These are phyloP conservation scores for Tortricodes alternella DNA, from an alignment of 2,888 invertebrate species.

Conservation along the genomic window DNA sequence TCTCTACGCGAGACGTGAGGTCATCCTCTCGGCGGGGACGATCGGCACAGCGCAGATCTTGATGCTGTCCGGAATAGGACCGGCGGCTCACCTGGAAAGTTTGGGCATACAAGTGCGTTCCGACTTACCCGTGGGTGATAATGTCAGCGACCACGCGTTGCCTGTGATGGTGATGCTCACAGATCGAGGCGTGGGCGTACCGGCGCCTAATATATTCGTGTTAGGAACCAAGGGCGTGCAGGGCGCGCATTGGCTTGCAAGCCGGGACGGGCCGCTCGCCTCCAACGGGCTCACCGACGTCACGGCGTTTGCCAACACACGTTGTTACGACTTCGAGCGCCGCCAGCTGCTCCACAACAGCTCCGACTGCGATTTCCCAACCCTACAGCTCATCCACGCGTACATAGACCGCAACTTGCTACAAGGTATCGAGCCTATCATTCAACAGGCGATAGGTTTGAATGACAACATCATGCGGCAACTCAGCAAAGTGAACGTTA, in stretches of 20 bases:
- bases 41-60: conserved; percentile 60
- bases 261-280: conserved; percentile 46
- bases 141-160: conserved; percentile 56
- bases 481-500: conserved; percentile 41
- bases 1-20: conserved; percentile 52
- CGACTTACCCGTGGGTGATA: conserved; percentile 56
- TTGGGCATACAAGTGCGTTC: conserved; percentile 46
- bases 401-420: conserved; percentile 45
- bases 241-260: conserved; percentile 38
- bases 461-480: conserved; percentile 43
- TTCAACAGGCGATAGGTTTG: conserved; percentile 38
- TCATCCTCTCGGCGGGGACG: conserved; percentile 61
- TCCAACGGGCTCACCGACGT: conserved; percentile 57
- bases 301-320: conserved; percentile 50
- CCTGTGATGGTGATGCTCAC: conserved; percentile 46
- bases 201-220: conserved; percentile 17
- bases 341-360: conserved; percentile 41
- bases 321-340: conserved; percentile 50
- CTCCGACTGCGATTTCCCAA: conserved; percentile 53
- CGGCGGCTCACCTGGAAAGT: conserved; percentile 45
- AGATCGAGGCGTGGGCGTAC: conserved; percentile 35
- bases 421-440: conserved; percentile 31
- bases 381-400: conserved; percentile 51
- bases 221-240: conserved; percentile 32
- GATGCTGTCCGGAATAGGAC: conserved; percentile 63